phyloP scores from a whole-genome alignment of 2,888 invertebrate species.

The Sphinx pinastri region DNA sequence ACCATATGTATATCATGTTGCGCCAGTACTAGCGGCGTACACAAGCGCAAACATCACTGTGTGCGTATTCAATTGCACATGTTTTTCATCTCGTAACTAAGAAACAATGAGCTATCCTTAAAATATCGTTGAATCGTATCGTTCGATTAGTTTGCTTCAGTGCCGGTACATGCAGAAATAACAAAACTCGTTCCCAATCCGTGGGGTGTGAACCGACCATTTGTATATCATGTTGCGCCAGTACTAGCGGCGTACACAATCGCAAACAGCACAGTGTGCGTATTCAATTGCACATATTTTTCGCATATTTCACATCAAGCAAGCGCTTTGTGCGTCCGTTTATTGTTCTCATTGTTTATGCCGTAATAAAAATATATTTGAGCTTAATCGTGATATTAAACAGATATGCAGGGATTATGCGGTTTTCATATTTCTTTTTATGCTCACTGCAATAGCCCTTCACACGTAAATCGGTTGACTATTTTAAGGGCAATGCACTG shows the following conservation, averaged over 20 bases:
- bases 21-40: not conserved
- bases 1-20: not conserved
- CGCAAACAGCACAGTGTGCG: slow-evolving; percentile 5
- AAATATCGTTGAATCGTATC: no score
- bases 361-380: slow-evolving; percentile 14
- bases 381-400: slow-evolving; percentile 9
- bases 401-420: no score
- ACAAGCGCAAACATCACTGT: slow-evolving; percentile 8
- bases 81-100: no score
- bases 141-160: no score
- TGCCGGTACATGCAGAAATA: no score
- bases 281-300: slow-evolving; percentile 16
- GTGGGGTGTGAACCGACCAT: not conserved
- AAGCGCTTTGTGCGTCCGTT: slow-evolving; percentile 3
- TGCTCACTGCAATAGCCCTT: no score
- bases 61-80: slow-evolving; percentile 7
- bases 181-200: not conserved
- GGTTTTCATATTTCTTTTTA: no score
- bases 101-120: no score
- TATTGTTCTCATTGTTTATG: slow-evolving; percentile 20
- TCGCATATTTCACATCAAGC: slow-evolving; percentile 2
- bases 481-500: no score
- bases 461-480: no score
- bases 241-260: not conserved
- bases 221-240: not conserved